Percentiles rank a stretch among this genome's conserved stretches.
These are phyloP conservation scores for Lucifuga dentata DNA, from an alignment of 2,113 vertebrate species.

Conservation along the genomic window DNA sequence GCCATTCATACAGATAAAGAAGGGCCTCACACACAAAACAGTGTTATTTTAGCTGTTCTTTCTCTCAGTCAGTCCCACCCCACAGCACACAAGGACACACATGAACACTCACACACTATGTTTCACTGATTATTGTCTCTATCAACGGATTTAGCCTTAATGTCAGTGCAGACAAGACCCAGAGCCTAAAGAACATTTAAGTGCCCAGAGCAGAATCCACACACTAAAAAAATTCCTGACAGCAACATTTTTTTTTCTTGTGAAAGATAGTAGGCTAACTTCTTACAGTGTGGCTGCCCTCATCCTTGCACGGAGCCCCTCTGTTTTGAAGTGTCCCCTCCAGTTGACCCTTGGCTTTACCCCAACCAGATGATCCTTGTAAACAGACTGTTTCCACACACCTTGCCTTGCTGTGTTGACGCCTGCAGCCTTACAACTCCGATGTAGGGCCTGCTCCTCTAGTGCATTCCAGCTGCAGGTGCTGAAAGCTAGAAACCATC, in stretches of 20 bases:
- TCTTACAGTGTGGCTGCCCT: constrained; percentile 33
- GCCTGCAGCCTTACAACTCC: constrained; percentile 75
- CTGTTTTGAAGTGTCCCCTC: constrained; percentile 82
- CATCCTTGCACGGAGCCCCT: constrained; percentile 58
- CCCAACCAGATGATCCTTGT: constrained; percentile 81
- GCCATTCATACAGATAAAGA: constrained; percentile 76
- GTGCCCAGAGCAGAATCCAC: constrained; percentile 57
- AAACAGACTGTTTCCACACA: constrained; percentile 85
- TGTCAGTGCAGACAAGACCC: constrained; percentile 75
- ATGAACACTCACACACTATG: constrained; percentile 49
- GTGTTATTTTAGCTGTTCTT: constrained; percentile 76
- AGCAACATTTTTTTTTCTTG: constrained; percentile 68
- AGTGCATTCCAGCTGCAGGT: constrained; percentile 78
- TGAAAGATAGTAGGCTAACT: constrained; percentile 78
- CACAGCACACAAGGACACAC: constrained; percentile 23
- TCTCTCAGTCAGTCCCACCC: constrained; percentile 56
- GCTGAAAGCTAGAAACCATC: constrained; percentile 89
- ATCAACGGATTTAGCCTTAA: constrained; percentile 69
- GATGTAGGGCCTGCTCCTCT: constrained; percentile 72
- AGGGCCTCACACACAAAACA: constrained; percentile 39
- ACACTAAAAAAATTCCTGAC: constrained; percentile 64
- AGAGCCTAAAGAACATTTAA: constrained; percentile 76
- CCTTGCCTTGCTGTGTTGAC: constrained; percentile 83
- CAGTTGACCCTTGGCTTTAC: constrained; percentile 76
- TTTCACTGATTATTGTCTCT: constrained; percentile 60